Evolutionary conservation across 1,140 invertebrate species (phyloP), one percentile per base, ranked within the genome.

Genomic region (Pseudomyrmex concolor): DNA sequence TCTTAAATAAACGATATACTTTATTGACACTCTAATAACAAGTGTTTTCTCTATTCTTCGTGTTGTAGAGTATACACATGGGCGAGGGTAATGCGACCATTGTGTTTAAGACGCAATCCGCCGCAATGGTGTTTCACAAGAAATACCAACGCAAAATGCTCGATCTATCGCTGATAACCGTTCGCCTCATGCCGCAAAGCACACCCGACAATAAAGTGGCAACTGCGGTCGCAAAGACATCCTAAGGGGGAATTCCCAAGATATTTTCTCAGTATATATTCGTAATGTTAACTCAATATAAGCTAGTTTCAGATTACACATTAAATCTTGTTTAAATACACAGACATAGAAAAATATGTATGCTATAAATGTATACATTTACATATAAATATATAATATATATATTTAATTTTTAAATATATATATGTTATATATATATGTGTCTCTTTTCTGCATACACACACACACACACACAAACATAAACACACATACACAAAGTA

Each of bases 121-220:
- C 95, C 63, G 95, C 95, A 73, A 93, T 94, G 92, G 93, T 94
- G 73, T 95, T 95, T 94, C 95, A 94, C 90, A 95, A 95, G 88
- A 95, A 95, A 93, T 95, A 95, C 89, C 95, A 95, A 81, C 94
- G 95, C 66, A 94, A 95, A 93, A 95, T 95, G 94, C 92, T 95
- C 51, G 95, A 95, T 89, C 89, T 95, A 54, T 95, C 95, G 59
- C 90, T 95, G 92, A 95, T 95, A 82, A 95, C 94, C 67, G 95
- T 95, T 70, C 91, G 91, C 50, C 91, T 95, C 17, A 85, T 95
- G 86, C 86, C 93, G 19, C 92, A 92, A 84, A 67, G 9, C 3
- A 80, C 86, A 9, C 63, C 63, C 66, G 80, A 57, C 48, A 83
- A 80, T 70, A 85, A 86, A 62, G 62, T 66, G 34, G 78, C 66